phyloP scores from a whole-genome alignment of 1,140 invertebrate species.

The Phocides pigmalion region DNA sequence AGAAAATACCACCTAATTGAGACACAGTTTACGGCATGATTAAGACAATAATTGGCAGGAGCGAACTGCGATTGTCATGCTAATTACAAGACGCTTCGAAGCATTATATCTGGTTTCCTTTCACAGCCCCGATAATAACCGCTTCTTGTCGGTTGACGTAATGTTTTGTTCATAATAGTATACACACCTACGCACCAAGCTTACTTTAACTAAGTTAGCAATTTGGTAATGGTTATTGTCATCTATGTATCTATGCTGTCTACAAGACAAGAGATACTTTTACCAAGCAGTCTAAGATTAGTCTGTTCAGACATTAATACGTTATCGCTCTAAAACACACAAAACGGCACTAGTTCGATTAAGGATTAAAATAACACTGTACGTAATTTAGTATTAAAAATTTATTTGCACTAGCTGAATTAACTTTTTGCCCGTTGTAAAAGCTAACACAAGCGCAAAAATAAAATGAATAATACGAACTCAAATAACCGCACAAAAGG shows the following conservation, averaged over 20 bases:
- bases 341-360: too few species aligned
- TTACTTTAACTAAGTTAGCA: constrained; percentile 13
- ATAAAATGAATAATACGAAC: too few species aligned
- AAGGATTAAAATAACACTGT: too few species aligned
- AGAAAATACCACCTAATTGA: not conserved
- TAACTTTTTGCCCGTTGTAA: too few species aligned
- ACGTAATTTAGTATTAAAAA: too few species aligned
- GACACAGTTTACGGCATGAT: constrained; percentile 1
- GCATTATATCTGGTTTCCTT: constrained; percentile 37
- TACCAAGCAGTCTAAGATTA: too few species aligned
- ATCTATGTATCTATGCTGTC: not conserved
- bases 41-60: constrained; percentile 35
- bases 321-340: too few species aligned
- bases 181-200: constrained; percentile 12
- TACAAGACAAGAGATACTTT: not conserved
- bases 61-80: constrained; percentile 43
- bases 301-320: too few species aligned
- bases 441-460: too few species aligned
- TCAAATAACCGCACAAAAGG: too few species aligned
- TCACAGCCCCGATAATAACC: constrained; percentile 39
- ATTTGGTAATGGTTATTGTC: constrained; percentile 17
- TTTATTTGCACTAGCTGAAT: too few species aligned
- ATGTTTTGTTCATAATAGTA: constrained; percentile 24
- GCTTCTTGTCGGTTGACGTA: constrained; percentile 29
- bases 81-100: constrained; percentile 40